phyloP scores from a whole-genome alignment of 2,888 invertebrate species.

The Cerceris rybyensis region DNA sequence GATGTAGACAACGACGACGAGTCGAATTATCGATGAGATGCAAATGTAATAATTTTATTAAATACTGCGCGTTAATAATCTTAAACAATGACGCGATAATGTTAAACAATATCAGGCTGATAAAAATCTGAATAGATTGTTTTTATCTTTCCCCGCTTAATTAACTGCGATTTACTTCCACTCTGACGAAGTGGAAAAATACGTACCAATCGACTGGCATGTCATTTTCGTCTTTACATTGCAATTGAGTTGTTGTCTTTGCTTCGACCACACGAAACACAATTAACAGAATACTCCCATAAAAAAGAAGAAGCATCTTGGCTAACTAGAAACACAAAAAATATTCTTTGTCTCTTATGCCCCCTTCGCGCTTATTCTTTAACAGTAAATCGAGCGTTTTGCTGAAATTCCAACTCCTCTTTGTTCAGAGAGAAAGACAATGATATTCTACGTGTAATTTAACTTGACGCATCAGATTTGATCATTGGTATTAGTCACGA shows the following conservation, averaged over 20 bases:
- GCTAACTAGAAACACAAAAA: constrained; percentile 8
- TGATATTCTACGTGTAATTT: not conserved
- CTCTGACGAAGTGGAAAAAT: not conserved
- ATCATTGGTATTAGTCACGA: no score
- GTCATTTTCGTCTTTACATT: constrained; percentile 85
- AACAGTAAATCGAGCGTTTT: no score
- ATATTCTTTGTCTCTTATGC: not conserved
- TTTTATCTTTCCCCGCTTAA: no score
- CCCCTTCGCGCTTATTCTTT: no score
- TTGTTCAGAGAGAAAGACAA: not conserved
- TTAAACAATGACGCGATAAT: no score
- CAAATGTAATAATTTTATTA: no score
- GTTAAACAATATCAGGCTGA: no score
- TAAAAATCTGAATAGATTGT: not conserved
- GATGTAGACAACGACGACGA: no score
- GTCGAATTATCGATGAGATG: no score
- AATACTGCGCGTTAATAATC: no score
- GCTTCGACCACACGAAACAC: not conserved
- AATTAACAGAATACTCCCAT: constrained; percentile 12
- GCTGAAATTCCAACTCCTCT: not conserved
- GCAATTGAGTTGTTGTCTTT: constrained; percentile 36
- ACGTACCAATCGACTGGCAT: constrained; percentile 88
- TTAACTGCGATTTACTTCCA: no score
- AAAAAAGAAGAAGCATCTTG: constrained; percentile 10
- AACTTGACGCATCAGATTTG: not conserved